These are phyloP conservation scores for Conomelus anceps DNA, from an alignment of 2,888 invertebrate species.

Conservation along the genomic window DNA sequence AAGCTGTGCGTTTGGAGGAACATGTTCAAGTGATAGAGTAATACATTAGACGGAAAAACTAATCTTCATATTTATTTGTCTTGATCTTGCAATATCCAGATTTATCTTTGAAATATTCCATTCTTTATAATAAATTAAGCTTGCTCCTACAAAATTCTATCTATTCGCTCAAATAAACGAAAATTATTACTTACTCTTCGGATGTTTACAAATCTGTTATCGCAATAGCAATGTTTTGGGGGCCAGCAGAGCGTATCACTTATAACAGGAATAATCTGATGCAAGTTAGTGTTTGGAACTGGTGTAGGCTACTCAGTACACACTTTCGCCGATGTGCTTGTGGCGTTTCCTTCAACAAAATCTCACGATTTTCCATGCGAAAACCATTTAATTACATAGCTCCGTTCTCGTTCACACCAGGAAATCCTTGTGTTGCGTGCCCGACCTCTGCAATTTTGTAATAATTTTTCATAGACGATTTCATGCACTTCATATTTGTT, in stretches of 20 bases:
- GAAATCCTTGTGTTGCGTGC: not conserved
- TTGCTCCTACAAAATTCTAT: too few species aligned
- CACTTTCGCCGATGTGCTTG: not conserved
- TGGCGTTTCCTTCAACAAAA: not conserved
- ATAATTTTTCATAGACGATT: not conserved
- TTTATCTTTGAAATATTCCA: too few species aligned
- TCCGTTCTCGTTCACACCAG: not conserved
- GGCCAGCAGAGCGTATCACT: not conserved
- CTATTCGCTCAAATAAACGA: too few species aligned
- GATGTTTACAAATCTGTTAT: not conserved
- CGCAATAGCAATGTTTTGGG: not conserved
- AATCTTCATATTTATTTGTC: too few species aligned
- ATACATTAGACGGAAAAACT: too few species aligned
- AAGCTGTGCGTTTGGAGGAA: too few species aligned
- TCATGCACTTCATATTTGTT: not conserved
- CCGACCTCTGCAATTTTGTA: not conserved
- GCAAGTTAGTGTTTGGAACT: not conserved
- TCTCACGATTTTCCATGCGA: not conserved
- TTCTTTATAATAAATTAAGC: too few species aligned
- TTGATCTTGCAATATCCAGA: too few species aligned
- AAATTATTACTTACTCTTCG: not conserved
- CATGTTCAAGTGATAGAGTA: too few species aligned
- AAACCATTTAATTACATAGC: not conserved
- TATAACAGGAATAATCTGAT: not conserved
- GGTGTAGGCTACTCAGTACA: too few species aligned